Conservation (phyloP, 1,140 invertebrate species). For the Drosophila suzukii region DNA sequence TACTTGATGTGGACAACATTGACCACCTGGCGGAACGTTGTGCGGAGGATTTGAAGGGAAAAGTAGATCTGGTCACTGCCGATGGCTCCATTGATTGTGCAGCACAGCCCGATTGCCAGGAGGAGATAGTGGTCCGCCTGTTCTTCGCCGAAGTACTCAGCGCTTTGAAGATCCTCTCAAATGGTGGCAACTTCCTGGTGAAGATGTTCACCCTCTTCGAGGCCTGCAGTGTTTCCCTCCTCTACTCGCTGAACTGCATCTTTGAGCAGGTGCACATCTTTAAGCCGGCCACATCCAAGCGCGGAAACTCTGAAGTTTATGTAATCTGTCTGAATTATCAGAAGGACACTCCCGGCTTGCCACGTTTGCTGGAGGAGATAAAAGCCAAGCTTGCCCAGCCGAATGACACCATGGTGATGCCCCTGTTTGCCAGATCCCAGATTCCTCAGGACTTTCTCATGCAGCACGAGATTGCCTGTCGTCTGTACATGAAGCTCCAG, state of each 20-base stretch:
- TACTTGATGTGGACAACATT: conserved; percentile 90
- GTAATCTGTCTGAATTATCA: conserved; percentile 88
- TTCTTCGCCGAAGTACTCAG: conserved; percentile 93
- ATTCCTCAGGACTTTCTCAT: conserved; percentile 89
- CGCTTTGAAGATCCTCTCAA: conserved; percentile 89
- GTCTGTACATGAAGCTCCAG: conserved; percentile 88
- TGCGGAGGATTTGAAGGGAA: conserved; percentile 22
- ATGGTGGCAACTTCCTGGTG: conserved; percentile 92
- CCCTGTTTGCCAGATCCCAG: conserved; percentile 87
- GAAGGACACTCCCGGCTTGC: conserved; percentile 25
- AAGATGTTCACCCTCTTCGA: conserved; percentile 98
- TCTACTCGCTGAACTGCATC: conserved; percentile 92
- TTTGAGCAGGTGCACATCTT: conserved; percentile 89
- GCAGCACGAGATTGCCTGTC: conserved; percentile 88
- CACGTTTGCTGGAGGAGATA: conserved; percentile 49
- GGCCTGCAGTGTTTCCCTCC: conserved; percentile 89
- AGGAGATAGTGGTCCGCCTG: conserved; percentile 90
- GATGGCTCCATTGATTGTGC: conserved; percentile 97
- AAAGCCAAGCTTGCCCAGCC: conserved; percentile 72
- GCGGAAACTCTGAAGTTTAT: conserved; percentile 97
- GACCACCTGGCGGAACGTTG: conserved; percentile 85
- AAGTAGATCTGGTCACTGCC: conserved; percentile 90
- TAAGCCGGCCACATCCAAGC: conserved; percentile 96
- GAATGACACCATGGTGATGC: conserved; percentile 75
- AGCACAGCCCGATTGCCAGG: conserved; percentile 93